Base-by-base conservation (phyloP, 1,140 invertebrate species). In the Belonocnema kinseyi region DNA sequence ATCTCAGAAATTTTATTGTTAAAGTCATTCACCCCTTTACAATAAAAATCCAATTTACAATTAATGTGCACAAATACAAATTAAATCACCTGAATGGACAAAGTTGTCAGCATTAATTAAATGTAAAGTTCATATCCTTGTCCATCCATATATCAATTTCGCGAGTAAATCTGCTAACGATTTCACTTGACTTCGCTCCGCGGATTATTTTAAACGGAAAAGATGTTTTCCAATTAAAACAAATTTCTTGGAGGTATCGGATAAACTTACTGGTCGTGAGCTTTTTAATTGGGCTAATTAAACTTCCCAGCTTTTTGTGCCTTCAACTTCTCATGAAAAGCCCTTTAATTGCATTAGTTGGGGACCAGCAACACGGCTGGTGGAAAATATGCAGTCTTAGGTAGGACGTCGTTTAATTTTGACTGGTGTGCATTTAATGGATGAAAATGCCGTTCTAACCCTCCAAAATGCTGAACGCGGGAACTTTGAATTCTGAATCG, bases 221-320 rank as follows among this genome's bases (percentile, higher is more conserved):
- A 46, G 71, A 76, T 73, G 78, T 76, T 76, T 79, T 17, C 77
- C 66, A 79, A 76, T 79, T 79, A 79, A 79, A 72, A 17, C 13
- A 33, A 26, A 56, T 51, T 51, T 40, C 78, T 51, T 33, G 19
- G 40, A 21, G 0, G 19, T 19, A 4, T 58, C 61, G 8, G 11
- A 3, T 4, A 58, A 26, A 33, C 19, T 19, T 26, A 16, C 50
- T 33, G 26, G 50, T 61, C 40, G 33, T 70, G 46, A 77, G 13
- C 2, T 19, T 46, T 75, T 73, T 75, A 78, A 75, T 79, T 76
- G 71, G 74, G 0, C 71, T 76, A 73, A 76, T 76, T 79, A 79
- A 79, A 79, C 56, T 79, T 79, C 75, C 14, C 52, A 21, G 33
- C 71, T 50, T 73, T 19, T 74, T 66, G 14, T 40, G 8, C 5